Base-by-base conservation (phyloP, 37 sponge, comb jelly and placozoan species). In the Eunapius fragilis region DNA sequence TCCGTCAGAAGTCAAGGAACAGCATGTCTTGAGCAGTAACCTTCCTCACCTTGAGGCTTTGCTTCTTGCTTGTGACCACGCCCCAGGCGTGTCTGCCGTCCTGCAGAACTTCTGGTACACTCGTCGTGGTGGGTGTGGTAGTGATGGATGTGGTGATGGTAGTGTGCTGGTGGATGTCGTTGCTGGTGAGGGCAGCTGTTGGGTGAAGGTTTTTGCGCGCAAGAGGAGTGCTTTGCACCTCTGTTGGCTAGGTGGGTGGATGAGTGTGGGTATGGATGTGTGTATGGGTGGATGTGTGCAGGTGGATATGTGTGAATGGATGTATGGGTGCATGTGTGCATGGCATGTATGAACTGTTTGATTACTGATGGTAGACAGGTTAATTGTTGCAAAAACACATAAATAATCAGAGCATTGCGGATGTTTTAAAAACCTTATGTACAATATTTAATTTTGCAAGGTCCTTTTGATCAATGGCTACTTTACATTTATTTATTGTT, bases 171-270 rank as follows among this genome's bases (percentile, higher is more conserved):
- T 83, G n/a, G 89, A 89, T 79, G 79, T 89, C 30, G 80, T 89
- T 67, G 73, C 58, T 6, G 11, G 41, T 71, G 84, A 37, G 34
- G 84, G 89, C n/a, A 37, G 74, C 6, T 5, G 25, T n/a, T 89
- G 84, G 89, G 82, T 89, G 36, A 89, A 72, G 49, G 74, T 89
- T 0, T 84, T 84, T 45, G 78, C 79, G n/a, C 32, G 89, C 5
- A 89, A 84, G 31, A 89, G 89, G 30, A 30, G 25, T 5, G 84
- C 89, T 19, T 74, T 89, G n/a, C 89, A 89, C 68, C 69, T 70
- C 26, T 78, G 31, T 45, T 84, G 84, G 89, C 74, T 84, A 32
- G 89, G 89, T 79, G 19, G 33, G 78, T 79, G 23, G 2, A 1
- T 48, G 67, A n/a, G n/a, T n/a, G n/a, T n/a, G n/a, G n/a, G n/a